Evolutionary conservation across 2,888 invertebrate species (phyloP).

Genomic region (Lathronympha strigana): DNA sequence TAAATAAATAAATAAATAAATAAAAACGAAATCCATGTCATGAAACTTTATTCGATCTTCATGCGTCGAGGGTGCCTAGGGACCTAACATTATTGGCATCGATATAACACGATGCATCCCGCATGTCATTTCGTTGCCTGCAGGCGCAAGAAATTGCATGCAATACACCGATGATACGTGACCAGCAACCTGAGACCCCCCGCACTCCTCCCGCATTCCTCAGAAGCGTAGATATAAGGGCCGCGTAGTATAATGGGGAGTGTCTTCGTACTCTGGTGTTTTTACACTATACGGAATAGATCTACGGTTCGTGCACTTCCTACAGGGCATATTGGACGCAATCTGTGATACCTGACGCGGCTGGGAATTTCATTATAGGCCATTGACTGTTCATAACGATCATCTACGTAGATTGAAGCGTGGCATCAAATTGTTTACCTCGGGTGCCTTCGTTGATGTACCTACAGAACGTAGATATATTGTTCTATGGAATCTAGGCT

Average conservation of each 20-base stretch:
- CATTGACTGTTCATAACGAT: constrained; percentile 70
- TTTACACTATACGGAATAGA: constrained; percentile 50
- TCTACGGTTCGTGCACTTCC: constrained; percentile 65
- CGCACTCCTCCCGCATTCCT: constrained; percentile 38
- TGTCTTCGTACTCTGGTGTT: constrained; percentile 57
- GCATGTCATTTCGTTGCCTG: constrained; percentile 75
- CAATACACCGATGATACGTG: constrained; percentile 65
- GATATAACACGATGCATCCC: constrained; percentile 68
- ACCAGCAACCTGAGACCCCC: constrained; percentile 55
- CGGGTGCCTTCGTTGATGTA: constrained; percentile 1
- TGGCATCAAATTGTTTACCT: constrained; percentile 48
- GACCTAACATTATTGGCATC: constrained; percentile 67
- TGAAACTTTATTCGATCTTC: constrained; percentile 26
- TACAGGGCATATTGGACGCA: constrained; percentile 76
- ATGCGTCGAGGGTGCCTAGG: constrained; percentile 55
- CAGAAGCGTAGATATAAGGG: constrained; percentile 40
- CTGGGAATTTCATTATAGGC: constrained; percentile 77
- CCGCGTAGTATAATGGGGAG: constrained; percentile 43
- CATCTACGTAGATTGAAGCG: constrained; percentile 56
- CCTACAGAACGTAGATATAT: constrained; percentile 8
- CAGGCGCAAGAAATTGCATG: constrained; percentile 79
- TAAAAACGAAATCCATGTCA: constrained; percentile 11
- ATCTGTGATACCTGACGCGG: constrained; percentile 77
- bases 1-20: too few species aligned
- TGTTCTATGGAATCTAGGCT: background rate